A percentile compares a stretch with the other conserved stretches of the same genome.
Conservation (phyloP, 2,797 vertebrate genomes). For the Oceanodroma leucorhoa region DNA sequence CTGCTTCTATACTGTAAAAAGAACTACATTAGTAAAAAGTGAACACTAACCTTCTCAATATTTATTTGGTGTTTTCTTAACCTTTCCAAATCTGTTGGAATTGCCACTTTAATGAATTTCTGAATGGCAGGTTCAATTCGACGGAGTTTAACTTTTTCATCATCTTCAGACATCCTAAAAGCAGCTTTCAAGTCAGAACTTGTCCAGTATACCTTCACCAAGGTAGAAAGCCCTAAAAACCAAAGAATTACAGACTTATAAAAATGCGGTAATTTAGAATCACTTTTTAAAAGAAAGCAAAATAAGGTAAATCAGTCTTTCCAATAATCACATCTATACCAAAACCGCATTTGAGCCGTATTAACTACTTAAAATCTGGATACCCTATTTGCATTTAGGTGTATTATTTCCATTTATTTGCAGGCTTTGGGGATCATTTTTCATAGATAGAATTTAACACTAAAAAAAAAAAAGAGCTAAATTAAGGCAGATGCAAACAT, state of each 20-base stretch:
- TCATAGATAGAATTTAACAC: not conserved
- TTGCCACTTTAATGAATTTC: slow-evolving; percentile 95
- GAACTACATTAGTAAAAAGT: not conserved
- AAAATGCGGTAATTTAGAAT: not conserved
- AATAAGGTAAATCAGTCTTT: not conserved
- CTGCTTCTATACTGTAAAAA: not conserved
- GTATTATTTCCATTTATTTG: not conserved
- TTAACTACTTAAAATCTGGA: not conserved
- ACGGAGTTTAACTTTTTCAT: slow-evolving; percentile 87
- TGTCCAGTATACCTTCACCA: slow-evolving; percentile 20
- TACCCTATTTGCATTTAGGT: not conserved
- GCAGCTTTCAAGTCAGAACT: slow-evolving; percentile 45
- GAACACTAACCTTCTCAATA: slow-evolving; percentile 89
- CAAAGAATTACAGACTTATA: not conserved
- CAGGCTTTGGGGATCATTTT: not conserved
- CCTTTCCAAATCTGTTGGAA: slow-evolving; percentile 95
- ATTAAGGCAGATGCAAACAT: not conserved
- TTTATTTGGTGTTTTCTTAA: slow-evolving; percentile 94
- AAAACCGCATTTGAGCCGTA: not conserved
- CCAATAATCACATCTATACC: not conserved
- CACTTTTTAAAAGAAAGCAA: not conserved
- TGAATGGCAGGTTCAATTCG: slow-evolving; percentile 91
- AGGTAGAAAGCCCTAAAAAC: slow-evolving; percentile 41
- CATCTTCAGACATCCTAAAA: slow-evolving; percentile 87
- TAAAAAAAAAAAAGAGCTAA: not conserved